Conservation (phyloP, 2,113 vertebrate genomes). For the Myrmecophaga tridactyla region DNA sequence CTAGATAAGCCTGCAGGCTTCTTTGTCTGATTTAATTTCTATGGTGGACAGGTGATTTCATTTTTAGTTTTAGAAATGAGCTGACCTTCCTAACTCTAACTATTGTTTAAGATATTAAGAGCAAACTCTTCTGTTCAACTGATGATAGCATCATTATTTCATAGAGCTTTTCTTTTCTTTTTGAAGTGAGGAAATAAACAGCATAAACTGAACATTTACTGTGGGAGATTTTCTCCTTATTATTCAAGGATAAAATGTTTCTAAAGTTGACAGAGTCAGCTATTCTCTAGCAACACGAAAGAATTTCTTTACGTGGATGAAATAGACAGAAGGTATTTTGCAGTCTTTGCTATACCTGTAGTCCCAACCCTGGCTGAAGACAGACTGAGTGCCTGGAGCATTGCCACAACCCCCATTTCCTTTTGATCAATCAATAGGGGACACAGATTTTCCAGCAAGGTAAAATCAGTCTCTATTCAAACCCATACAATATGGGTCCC, state of each 20-base stretch:
- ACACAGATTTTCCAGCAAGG: constrained; percentile 29
- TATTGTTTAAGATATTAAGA: constrained; percentile 75
- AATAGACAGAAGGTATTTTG: constrained; percentile 72
- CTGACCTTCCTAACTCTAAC: constrained; percentile 63
- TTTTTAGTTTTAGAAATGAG: constrained; percentile 39
- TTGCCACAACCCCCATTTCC: background rate
- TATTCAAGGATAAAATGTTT: constrained; percentile 80
- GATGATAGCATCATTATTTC: constrained; percentile 73
- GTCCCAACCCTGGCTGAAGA: constrained; percentile 52
- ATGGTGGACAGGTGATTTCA: constrained; percentile 21
- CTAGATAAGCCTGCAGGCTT: background rate
- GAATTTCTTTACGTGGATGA: constrained; percentile 78
- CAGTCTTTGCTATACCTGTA: constrained; percentile 55
- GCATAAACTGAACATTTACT: constrained; percentile 77
- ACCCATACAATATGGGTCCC: background rate
- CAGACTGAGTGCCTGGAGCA: constrained; percentile 13
- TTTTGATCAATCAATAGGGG: constrained; percentile 37
- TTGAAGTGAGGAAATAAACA: constrained; percentile 57
- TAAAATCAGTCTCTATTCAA: constrained; percentile 56
- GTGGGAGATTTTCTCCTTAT: constrained; percentile 76
- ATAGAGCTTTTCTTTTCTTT: constrained; percentile 67
- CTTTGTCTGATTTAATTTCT: constrained; percentile 47
- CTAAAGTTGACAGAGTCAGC: constrained; percentile 66
- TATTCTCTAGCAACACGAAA: constrained; percentile 76
- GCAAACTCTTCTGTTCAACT: constrained; percentile 74